Evolutionary conservation across 2,113 vertebrate species (phyloP).

Genomic region (Sturnus vulgaris): DNA sequence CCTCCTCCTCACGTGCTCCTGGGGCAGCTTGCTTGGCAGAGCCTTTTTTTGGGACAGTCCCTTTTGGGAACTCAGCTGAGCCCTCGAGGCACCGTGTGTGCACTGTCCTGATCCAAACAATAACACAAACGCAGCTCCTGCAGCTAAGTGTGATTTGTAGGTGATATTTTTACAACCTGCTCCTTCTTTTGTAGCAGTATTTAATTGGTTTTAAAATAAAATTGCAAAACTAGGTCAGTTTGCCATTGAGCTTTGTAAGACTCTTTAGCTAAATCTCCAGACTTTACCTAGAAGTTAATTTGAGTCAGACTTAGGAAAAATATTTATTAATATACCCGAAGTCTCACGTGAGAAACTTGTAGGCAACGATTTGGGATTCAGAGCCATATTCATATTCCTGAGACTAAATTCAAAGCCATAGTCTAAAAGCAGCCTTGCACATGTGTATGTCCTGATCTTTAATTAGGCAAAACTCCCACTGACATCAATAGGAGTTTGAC

Average conservation of each 20-base stretch:
- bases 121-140: not conserved
- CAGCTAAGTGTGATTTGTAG: not conserved
- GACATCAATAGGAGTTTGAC: conserved; percentile 61
- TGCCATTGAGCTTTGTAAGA: conserved; percentile 15
- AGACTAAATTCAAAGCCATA: conserved; percentile 50
- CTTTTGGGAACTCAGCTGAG: not conserved
- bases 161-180: not conserved
- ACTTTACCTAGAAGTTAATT: conserved; percentile 48
- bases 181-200: conserved; percentile 6
- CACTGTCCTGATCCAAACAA: not conserved
- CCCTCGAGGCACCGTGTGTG: not conserved
- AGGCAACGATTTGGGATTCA: conserved; percentile 31
- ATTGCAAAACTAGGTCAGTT: conserved; percentile 51
- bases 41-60: not conserved
- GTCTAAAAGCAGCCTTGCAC: conserved; percentile 30
- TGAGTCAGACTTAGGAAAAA: conserved; percentile 42
- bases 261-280: conserved; percentile 50
- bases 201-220: conserved; percentile 5
- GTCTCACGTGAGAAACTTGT: conserved; percentile 52
- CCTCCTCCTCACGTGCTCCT: not conserved
- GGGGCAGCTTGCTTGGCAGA: not conserved
- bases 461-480: conserved; percentile 64
- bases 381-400: conserved; percentile 33
- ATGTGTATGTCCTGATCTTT: conserved; percentile 51
- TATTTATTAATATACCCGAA: not conserved